Conservation (phyloP, 64 coral and sea anemone genomes). For the Montipora efflorescens region DNA sequence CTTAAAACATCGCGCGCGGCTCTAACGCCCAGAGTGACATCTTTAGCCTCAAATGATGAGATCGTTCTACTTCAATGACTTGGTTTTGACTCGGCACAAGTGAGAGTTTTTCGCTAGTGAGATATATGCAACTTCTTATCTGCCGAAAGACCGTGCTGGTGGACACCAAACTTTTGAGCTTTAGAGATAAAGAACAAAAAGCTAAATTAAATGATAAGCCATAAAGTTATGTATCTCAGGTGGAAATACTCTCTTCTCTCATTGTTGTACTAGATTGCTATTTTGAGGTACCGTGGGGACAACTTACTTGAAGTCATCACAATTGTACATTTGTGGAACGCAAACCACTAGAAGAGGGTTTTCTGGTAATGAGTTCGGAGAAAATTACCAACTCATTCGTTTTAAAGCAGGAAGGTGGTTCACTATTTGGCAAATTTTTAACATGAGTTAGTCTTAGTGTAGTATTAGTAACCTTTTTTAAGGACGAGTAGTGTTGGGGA, state of each 20-base stretch:
- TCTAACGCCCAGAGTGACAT: neutral
- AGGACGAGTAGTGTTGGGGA: too few species aligned
- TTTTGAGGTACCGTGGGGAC: too few species aligned
- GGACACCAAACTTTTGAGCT: slow-evolving; percentile 1
- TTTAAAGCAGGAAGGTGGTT: too few species aligned
- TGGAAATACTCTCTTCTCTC: neutral
- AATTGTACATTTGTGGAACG: too few species aligned
- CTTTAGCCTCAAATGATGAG: neutral
- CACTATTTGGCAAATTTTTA: too few species aligned
- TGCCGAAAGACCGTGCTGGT: neutral
- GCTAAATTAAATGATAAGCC: slow-evolving; percentile 21
- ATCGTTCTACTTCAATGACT: neutral
- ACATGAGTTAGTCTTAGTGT: too few species aligned
- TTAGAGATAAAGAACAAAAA: slow-evolving; percentile 4
- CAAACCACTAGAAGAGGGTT: too few species aligned
- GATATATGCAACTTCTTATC: slow-evolving; percentile 21
- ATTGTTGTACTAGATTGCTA: too few species aligned
- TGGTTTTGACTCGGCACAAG: neutral
- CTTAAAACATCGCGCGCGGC: neutral
- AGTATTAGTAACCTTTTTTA: too few species aligned
- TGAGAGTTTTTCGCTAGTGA: neutral
- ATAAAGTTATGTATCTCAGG: neutral
- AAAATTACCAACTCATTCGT: too few species aligned
- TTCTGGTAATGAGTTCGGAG: too few species aligned
- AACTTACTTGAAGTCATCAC: too few species aligned